Conservation (phyloP, 2,113 vertebrate genomes). For the Leiothrix lutea region DNA sequence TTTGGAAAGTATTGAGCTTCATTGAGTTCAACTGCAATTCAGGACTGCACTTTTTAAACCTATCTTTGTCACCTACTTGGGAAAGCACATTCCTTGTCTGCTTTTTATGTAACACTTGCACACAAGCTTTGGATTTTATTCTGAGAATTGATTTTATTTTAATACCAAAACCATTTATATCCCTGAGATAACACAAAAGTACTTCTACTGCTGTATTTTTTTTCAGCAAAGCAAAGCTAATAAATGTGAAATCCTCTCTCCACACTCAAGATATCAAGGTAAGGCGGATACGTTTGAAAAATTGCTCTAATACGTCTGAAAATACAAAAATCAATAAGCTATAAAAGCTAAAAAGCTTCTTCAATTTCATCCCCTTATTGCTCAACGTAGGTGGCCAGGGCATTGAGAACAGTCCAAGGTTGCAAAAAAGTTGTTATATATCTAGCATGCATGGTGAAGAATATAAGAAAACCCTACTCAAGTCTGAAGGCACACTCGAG, state of each 20-base stretch:
- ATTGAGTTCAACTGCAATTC: constrained; percentile 41
- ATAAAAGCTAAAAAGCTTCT: constrained; percentile 77
- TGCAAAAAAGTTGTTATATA: constrained; percentile 63
- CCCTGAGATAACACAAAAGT: constrained; percentile 52
- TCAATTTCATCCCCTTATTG: constrained; percentile 74
- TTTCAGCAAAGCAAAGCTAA: constrained; percentile 63
- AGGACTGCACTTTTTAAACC: constrained; percentile 38
- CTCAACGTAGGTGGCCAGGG: constrained; percentile 60
- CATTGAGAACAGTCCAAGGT: constrained; percentile 66
- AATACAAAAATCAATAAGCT: constrained; percentile 82
- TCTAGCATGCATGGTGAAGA: constrained; percentile 45
- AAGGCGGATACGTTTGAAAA: constrained; percentile 75
- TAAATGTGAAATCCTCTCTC: constrained; percentile 77
- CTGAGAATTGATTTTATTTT: constrained; percentile 59
- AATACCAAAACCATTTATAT: constrained; percentile 61
- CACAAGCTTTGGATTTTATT: constrained; percentile 66
- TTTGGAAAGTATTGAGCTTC: constrained; percentile 49
- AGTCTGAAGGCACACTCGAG: constrained; percentile 26
- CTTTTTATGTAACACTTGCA: constrained; percentile 61
- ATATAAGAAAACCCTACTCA: not conserved
- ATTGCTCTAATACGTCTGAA: constrained; percentile 78
- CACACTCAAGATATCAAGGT: constrained; percentile 74
- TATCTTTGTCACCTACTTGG: constrained; percentile 33
- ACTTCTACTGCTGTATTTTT: constrained; percentile 1
- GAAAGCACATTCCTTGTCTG: constrained; percentile 44